Base-by-base conservation (phyloP, 2,113 vertebrate species). In the Mobula birostris region DNA sequence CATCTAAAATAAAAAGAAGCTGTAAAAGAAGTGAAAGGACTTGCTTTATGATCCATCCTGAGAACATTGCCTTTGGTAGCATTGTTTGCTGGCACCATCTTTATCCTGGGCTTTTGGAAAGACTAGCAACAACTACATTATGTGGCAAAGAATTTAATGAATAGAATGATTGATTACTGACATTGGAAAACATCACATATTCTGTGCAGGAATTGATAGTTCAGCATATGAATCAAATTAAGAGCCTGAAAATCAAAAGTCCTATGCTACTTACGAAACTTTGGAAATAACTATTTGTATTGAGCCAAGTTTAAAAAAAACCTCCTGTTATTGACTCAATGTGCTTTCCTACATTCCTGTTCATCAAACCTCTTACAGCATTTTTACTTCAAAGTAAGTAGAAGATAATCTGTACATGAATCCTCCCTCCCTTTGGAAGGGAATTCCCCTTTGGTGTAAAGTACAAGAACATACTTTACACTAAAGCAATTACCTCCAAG, bases 131-230 rank as follows among this genome's bases (percentile, higher is more conserved):
- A 48, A 56, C 21, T 70, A 70, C 21, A 74, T 7, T 24, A 36
- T 40, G 68, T 24, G 24, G 83, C 36, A 14, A 48, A 56, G 14
- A 0, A 7, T 92, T 72, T 21, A 70, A 17, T 72, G 21, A 74
- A 93, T 27, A 48, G n/a, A 72, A 21, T 72, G 36, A 92, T 92
- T 92, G 19, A 91, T 91, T 36, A 21, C 70, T 92, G 63, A 72
- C 32, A 92, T 21, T 32, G 32, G 24, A 24, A 66, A 92, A 72
- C 68, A 92, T 40, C 24, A 72, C 40, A 8, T 19, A 27, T 4
- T 19, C 61, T 40, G 15, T 90, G 87, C 5, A 32, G 14, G 19
- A 74, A 27, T 72, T 74, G n/a, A 92, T 32, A 9, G 17, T 48
- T 92, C 7, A 72, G 90, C 29, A 91, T 91, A 19, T n/a, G 8